Percentiles rank a stretch among this genome's conserved stretches.
These are phyloP conservation scores for Neogale vison DNA, from an alignment of 2,113 vertebrate genomes.

Conservation along the genomic window DNA sequence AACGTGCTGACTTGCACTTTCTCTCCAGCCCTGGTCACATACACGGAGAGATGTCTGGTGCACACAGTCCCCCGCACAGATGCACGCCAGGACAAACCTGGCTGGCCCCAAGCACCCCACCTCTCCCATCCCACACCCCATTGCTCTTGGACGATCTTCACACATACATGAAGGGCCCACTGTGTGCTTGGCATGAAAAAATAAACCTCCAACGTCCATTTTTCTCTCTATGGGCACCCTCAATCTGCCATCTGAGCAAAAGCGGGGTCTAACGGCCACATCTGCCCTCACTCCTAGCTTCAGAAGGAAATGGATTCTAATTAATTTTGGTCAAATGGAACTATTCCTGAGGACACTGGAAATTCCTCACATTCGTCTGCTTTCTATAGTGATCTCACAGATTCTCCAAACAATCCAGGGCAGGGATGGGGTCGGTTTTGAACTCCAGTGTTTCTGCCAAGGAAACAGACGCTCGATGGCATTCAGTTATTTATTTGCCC, in stretches of 20 bases:
- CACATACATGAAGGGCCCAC: not conserved
- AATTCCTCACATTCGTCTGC: not conserved
- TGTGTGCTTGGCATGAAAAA: not conserved
- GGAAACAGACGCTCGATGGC: not conserved
- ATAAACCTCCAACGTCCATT: not conserved
- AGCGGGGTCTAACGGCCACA: not conserved
- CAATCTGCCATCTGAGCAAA: constrained; percentile 13
- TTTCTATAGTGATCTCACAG: not conserved
- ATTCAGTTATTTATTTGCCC: not conserved
- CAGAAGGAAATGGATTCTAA: constrained; percentile 6
- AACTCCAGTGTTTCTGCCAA: not conserved
- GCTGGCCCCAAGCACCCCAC: not conserved
- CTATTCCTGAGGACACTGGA: not conserved
- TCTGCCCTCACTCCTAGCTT: not conserved
- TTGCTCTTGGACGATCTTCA: not conserved
- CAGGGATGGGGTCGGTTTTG: not conserved
- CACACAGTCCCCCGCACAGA: not conserved
- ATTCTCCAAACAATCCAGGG: not conserved
- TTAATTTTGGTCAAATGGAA: constrained; percentile 23
- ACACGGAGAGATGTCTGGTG: not conserved
- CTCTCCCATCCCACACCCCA: not conserved
- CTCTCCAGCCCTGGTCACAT: not conserved
- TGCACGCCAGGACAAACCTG: not conserved
- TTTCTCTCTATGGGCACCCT: not conserved
- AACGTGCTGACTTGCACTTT: not conserved